Evolutionary conservation across 2,113 vertebrate species (phyloP), one percentile per base, ranked within the genome.

Genomic region (Stigmatopora nigra): DNA sequence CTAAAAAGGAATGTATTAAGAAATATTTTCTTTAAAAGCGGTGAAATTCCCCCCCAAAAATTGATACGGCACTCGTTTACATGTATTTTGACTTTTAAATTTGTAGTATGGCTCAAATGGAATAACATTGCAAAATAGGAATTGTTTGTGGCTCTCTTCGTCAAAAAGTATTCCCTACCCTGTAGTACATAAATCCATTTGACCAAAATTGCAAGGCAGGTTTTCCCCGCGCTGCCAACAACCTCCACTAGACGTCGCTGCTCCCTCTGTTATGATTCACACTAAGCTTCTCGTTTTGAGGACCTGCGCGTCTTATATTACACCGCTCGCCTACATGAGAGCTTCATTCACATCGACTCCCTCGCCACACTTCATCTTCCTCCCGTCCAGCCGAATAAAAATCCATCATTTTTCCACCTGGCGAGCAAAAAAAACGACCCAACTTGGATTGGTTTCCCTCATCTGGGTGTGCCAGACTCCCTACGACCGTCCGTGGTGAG

Each of bases 401-500:
- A 20, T 44, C 74, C 61, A 59, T 64, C 47, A n/a, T 63, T 53
- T 60, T 64, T 10, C 67, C 59, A 3, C 19, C 13, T 3, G 35
- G 68, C 69, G 46, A 16, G 62, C 41, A 79, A 78, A 79, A 78
- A 79, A 72, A 77, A 65, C 68, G 16, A 48, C 64, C 4, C 44
- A 52, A 44, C 51, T 2, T 70, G 61, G 12, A 1, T 17, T 17
- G 10, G 17, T 68, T 62, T 38, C 7, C 44, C 19, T 46, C 9
- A 19, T 16, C 19, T 44, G 25, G 56, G 60, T 61, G 56, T 35
- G 52, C 10, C 3, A 47, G 4, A 0, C 66, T 44, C 63, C 65
- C 3, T 47, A 55, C 46, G 57, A 60, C 63, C 3, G 65, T 7
- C 20, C 47, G 52, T 46, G 85, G 83, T 86, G 74, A 86, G 85